A percentile compares a stretch with the other conserved stretches of the same genome.
These are phyloP conservation scores for Bos taurus DNA, from an alignment of 2,113 vertebrate species.

Conservation along the genomic window ARS-UCD2.0 NC_037352.1:16848501-16849000, in stretches of 20 bases:
- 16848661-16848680: background rate
- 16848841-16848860: background rate
- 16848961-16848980: background rate
- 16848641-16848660: background rate
- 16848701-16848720: background rate
- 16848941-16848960: background rate
- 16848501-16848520: background rate
- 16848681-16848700: background rate
- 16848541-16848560: background rate
- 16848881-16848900: background rate
- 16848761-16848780: background rate
- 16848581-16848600: background rate
- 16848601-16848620: background rate
- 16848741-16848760: no score
- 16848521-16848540: background rate
- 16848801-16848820: background rate
- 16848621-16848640: background rate
- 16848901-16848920: background rate
- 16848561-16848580: background rate
- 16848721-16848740: background rate
- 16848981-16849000: background rate
- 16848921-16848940: background rate
- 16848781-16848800: background rate
- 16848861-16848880: background rate
- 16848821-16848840: accelerated